phyloP scores from a whole-genome alignment of 1,140 invertebrate species.

The Calosoma granatense region DNA sequence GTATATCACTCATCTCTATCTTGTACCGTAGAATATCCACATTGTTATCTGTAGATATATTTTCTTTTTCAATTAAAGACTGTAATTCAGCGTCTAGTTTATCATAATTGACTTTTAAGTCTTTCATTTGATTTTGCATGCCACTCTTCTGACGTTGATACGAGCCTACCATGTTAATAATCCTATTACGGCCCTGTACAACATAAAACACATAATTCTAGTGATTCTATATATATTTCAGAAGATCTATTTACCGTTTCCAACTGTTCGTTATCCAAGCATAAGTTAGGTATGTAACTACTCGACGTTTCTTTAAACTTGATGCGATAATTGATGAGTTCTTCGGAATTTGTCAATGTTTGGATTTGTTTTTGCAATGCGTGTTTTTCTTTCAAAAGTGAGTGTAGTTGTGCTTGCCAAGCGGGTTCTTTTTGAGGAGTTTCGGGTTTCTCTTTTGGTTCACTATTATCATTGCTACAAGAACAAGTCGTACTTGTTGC shows the following conservation, averaged over 20 bases:
- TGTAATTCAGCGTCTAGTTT: neutral
- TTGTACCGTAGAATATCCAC: neutral
- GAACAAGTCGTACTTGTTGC: conserved; percentile 15
- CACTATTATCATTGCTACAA: conserved; percentile 24
- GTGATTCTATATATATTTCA: no score
- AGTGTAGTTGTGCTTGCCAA: neutral
- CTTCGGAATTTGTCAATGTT: neutral
- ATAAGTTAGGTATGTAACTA: neutral
- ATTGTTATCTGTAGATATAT: neutral
- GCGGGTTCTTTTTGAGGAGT: neutral
- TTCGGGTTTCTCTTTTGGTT: neutral
- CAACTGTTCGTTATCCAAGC: neutral
- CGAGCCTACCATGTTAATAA: neutral
- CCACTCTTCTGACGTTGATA: neutral
- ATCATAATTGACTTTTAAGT: neutral
- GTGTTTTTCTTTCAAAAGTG: neutral
- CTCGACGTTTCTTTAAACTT: neutral
- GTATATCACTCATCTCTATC: neutral
- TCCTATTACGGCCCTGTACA: neutral
- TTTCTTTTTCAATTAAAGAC: neutral
- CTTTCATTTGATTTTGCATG: neutral
- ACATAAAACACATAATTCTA: no score
- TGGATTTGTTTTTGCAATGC: neutral
- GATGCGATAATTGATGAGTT: neutral
- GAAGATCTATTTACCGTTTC: neutral